phyloP scores from a whole-genome alignment of 2,797 vertebrate species.

The Halcyon chelicuti region DNA sequence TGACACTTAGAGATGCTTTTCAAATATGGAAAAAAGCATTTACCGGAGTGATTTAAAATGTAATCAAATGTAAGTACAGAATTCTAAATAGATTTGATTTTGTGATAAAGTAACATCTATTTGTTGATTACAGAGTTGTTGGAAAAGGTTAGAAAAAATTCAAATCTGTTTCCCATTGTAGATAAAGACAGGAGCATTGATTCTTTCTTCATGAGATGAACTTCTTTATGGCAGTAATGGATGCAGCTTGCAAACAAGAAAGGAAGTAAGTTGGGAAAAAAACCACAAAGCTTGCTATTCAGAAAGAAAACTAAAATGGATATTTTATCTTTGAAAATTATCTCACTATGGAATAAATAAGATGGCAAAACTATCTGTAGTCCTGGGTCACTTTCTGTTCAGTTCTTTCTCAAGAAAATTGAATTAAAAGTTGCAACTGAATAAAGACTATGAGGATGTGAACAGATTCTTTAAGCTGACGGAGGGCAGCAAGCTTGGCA shows the following conservation, averaged over 20 bases:
- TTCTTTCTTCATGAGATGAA: not conserved
- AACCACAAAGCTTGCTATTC: not conserved
- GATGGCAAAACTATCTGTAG: not conserved
- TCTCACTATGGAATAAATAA: not conserved
- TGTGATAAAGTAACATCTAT: not conserved
- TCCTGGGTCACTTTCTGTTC: not conserved
- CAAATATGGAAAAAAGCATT: not conserved
- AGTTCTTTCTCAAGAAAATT: not conserved
- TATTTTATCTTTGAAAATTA: constrained; percentile 9
- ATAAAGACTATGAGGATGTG: not conserved
- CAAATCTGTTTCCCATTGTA: not conserved
- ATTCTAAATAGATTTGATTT: not conserved
- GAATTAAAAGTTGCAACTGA: not conserved
- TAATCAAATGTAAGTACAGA: not conserved
- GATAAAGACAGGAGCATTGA: not conserved
- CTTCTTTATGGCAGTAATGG: not conserved
- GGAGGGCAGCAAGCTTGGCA: not conserved
- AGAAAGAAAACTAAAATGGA: not conserved
- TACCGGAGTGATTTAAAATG: not conserved
- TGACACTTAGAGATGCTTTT: not conserved
- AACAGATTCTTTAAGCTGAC: not conserved
- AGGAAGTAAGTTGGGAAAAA: not conserved
- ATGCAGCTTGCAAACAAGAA: not conserved
- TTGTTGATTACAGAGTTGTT: not conserved
- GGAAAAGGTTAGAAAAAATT: not conserved